Evolutionary conservation across 2,888 invertebrate species (phyloP), one percentile per base, ranked within the genome.

Genomic region (Chloroclystis v-ata): DNA sequence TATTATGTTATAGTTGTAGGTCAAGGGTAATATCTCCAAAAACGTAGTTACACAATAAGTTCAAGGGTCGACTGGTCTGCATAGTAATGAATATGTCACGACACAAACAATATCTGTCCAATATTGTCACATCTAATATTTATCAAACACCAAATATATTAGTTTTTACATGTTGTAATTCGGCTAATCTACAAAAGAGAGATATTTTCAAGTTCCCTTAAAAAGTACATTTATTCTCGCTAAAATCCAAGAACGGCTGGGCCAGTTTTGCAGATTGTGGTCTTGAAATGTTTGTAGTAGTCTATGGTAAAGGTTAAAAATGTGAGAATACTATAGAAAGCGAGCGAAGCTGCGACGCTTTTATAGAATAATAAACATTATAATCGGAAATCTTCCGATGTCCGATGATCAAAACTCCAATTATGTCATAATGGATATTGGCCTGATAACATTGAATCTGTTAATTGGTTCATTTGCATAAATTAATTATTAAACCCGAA

Each of bases 361-460:
- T n/a, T n/a, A n/a, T n/a, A n/a, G n/a, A n/a, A n/a, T n/a, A n/a
- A n/a, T n/a, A n/a, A n/a, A n/a, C n/a, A 5, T 28, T 28, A 1
- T n/a, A 28, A n/a, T n/a, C 28, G 10, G 11, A 29, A 11, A 30
- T 9, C n/a, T 14, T 14, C n/a, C 13, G 14, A 16, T 32, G 1
- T 9, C 6, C 13, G 14, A 33, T 14, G 10, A 16, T 16, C n/a
- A 32, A 16, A 20, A 6, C 10, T 16, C 33, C 33, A 43, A 48
- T 37, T 40, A 48, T 43, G 14, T 37, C 33, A 43, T 49, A 37
- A 26, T 45, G 39, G 45, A 55, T 47, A 28, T 16, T 40, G 52
- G 41, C 61, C 59, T 61, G 52, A 40, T 56, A 59, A 54, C 60
- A 61, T 61, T 60, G 58, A 61, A 52, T 52, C 43, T 46, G 52